Evolutionary conservation across 2,113 vertebrate genomes (phyloP), one percentile per base, ranked within the genome.

Genomic region (Nicator chloris): DNA sequence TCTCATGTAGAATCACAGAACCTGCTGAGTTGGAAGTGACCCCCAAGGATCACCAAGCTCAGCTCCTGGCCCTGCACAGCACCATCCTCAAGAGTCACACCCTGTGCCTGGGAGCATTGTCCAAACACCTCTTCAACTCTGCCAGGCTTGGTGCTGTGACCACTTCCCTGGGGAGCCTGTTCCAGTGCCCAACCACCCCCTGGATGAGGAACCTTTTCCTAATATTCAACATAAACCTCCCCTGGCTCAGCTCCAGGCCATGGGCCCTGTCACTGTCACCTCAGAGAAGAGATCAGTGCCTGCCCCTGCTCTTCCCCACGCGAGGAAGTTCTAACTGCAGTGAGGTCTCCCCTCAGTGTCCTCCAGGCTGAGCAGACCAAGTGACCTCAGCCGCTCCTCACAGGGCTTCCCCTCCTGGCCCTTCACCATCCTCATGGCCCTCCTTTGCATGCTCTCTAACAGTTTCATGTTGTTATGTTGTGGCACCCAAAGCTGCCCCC

Each of bases 321-420:
- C 0, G 0, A 68, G 33, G 27, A 60, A 44, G 6, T 0, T 77
- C 14, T 22, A 44, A 19, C 5, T 44, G 11, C 14, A 33, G 0
- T 33, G 44, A 11, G 45, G 6, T 51, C 11, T 44, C 2, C 5
- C 2, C 61, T 66, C 16, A 4, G 16, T 50, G 61, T 66, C 26
- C 13, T 86, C 13, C 42, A 59, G 82, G 13, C 44, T 17, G 9
- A 76, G 22, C 9, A 31, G 26, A 27, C 17, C 9, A 12, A 59
- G 26, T 59, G 71, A 59, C 26, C 17, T 59, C 44, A 31, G 51
- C 20, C 2, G 1, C 21, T 59, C 51, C 42, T 65, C 35, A 17
- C 1, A 5, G 0, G 0, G 13, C 35, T 57, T 42, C 21, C 1
- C 16, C 10, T 85, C 24, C 3, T 40, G 35, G 50, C 30, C 6